phyloP scores from a whole-genome alignment of 2,888 invertebrate genomes.

The Pecten maximus region DNA sequence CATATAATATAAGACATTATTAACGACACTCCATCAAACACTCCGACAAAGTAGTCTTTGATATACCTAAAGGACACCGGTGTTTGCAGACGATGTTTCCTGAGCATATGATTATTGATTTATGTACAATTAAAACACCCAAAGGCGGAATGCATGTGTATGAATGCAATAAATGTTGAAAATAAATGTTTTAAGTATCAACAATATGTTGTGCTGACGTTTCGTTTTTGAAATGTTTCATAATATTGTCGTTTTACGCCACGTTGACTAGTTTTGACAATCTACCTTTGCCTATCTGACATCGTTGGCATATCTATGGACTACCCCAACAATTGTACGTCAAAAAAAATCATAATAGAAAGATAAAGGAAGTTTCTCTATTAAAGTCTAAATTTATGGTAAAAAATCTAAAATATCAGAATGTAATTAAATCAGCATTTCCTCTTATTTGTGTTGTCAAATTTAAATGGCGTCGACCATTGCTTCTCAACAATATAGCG shows the following conservation, averaged over 20 bases:
- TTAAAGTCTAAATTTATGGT: not conserved
- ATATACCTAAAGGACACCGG: too few relatives aligned
- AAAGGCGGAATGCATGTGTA: not conserved
- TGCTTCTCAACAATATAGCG: not conserved
- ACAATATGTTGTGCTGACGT: not conserved
- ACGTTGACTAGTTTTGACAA: not conserved
- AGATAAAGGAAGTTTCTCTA: not conserved
- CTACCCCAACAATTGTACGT: too few relatives aligned
- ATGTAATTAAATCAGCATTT: not conserved
- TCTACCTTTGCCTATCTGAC: not conserved
- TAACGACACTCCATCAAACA: too few relatives aligned
- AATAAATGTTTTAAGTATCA: not conserved
- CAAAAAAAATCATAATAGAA: not conserved
- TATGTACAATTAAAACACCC: too few relatives aligned
- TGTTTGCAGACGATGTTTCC: too few relatives aligned
- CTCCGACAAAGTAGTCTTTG: too few relatives aligned
- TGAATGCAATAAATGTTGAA: not conserved
- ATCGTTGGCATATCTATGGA: not conserved
- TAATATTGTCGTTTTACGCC: not conserved
- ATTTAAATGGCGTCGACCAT: not conserved
- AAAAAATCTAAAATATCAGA: not conserved
- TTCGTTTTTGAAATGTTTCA: not conserved
- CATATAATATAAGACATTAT: too few relatives aligned
- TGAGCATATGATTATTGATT: too few relatives aligned
- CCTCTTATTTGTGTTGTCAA: slow-evolving; percentile 20